Evolutionary conservation across 1,140 invertebrate genomes (phyloP).

Genomic region (Marisa cornuarietis): DNA sequence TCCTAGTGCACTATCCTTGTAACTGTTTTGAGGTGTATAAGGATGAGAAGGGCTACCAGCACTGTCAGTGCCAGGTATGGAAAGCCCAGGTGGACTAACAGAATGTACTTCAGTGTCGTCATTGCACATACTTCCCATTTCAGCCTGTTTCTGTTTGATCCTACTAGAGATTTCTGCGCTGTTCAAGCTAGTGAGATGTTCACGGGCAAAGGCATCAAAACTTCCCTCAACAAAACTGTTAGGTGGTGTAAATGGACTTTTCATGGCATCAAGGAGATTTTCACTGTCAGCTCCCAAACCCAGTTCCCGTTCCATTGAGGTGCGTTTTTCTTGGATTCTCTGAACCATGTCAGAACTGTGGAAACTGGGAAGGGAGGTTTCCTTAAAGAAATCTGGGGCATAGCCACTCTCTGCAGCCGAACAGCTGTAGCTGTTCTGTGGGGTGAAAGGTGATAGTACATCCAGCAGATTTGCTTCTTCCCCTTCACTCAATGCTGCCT

Average conservation of each 20-base stretch:
- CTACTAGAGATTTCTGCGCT: slow-evolving; percentile 55
- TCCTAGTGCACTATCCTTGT: slow-evolving; percentile 19
- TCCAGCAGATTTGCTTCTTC: slow-evolving; percentile 14
- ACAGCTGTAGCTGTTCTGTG: slow-evolving; percentile 52
- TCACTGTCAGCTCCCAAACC: neutral
- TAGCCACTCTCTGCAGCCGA: slow-evolving; percentile 7
- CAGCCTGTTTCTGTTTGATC: slow-evolving; percentile 51
- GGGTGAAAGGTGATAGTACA: slow-evolving; percentile 46
- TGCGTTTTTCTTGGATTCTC: slow-evolving; percentile 44
- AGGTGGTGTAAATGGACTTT: slow-evolving; percentile 42
- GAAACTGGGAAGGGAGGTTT: slow-evolving; percentile 40
- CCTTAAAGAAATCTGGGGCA: slow-evolving; percentile 18
- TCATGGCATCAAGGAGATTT: neutral
- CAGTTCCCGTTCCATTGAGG: slow-evolving; percentile 32
- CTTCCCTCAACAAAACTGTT: slow-evolving; percentile 53
- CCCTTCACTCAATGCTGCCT: slow-evolving; percentile 36
- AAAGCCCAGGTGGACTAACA: slow-evolving; percentile 15
- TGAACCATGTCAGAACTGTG: slow-evolving; percentile 43
- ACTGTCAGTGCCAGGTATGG: neutral
- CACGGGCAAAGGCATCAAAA: slow-evolving; percentile 32
- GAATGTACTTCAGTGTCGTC: slow-evolving; percentile 14
- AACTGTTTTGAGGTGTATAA: slow-evolving; percentile 43
- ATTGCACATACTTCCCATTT: slow-evolving; percentile 26
- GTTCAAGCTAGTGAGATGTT: slow-evolving; percentile 56
- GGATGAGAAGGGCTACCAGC: slow-evolving; percentile 18